These are phyloP conservation scores for Crematogaster levior DNA, from an alignment of 2,888 invertebrate genomes.

Conservation along the genomic window DNA sequence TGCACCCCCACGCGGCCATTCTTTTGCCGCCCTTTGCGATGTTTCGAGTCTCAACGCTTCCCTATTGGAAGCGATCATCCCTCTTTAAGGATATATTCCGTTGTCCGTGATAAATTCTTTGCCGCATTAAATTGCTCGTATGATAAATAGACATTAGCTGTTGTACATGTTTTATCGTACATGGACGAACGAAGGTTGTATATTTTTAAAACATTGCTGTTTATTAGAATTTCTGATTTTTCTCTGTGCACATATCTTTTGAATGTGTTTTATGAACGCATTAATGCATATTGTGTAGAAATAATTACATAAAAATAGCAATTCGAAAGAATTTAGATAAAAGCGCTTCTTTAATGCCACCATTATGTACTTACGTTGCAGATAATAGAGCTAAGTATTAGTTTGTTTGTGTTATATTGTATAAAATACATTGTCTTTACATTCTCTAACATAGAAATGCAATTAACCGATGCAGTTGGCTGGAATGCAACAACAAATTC, in stretches of 20 bases:
- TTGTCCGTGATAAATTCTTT: constrained; percentile 27
- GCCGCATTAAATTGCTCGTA: constrained; percentile 19
- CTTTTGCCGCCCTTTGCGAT: constrained; percentile 36
- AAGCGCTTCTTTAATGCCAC: not conserved
- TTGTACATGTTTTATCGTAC: not conserved
- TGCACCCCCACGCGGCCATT: constrained; percentile 40
- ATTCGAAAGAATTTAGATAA: not conserved
- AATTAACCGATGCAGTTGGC: constrained; percentile 39
- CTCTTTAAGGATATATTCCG: constrained; percentile 42
- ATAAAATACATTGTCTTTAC: not conserved
- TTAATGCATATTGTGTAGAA: not conserved
- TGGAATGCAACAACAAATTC: constrained; percentile 31
- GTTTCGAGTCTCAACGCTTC: constrained; percentile 41
- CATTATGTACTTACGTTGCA: not conserved
- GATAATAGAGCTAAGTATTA: not conserved
- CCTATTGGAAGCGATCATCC: constrained; percentile 49
- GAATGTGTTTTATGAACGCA: not conserved
- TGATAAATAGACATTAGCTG: not conserved
- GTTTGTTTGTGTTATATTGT: constrained; percentile 4
- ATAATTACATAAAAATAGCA: not conserved
- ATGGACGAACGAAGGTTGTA: not conserved
- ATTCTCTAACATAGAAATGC: constrained; percentile 18
- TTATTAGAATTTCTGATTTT: not conserved
- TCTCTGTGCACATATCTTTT: not conserved
- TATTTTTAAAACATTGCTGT: not conserved